Percentiles rank a stretch among this genome's conserved stretches.
Evolutionary conservation across 2,888 invertebrate genomes (phyloP).

Genomic region (Drosophila testacea): DNA sequence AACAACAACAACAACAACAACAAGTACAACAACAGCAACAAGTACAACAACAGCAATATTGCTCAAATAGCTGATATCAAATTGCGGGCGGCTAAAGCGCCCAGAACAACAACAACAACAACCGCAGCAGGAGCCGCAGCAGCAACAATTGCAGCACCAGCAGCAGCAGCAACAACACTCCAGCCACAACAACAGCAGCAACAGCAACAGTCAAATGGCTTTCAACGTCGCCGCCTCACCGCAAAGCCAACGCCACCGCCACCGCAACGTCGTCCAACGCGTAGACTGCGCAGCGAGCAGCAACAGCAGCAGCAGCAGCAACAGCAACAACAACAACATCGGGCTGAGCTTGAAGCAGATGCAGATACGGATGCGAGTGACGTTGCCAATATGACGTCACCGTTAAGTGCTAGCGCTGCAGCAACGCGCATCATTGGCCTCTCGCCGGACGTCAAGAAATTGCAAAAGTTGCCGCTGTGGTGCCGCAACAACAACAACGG

Average conservation of each 20-base stretch:
- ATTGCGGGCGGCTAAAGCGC: slow-evolving; percentile 52
- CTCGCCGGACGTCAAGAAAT: slow-evolving; percentile 71
- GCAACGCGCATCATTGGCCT: slow-evolving; percentile 69
- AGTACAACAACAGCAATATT: slow-evolving; percentile 46
- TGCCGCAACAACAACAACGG: slow-evolving; percentile 35
- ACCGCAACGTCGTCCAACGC: slow-evolving; percentile 45
- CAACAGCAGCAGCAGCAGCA: slow-evolving; percentile 38
- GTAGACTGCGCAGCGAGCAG: slow-evolving; percentile 49
- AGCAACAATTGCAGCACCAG: slow-evolving; percentile 29
- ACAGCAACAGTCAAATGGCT: slow-evolving; percentile 34
- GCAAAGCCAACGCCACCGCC: slow-evolving; percentile 28
- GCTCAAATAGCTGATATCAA: slow-evolving; percentile 53
- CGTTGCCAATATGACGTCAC: slow-evolving; percentile 69
- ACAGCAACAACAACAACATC: slow-evolving; percentile 15
- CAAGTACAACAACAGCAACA: slow-evolving; percentile 20
- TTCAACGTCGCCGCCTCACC: slow-evolving; percentile 48
- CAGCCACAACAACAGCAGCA: slow-evolving; percentile 15
- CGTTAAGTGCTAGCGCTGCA: slow-evolving; percentile 65
- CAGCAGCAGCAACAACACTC: slow-evolving; percentile 26
- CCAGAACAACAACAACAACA: slow-evolving; percentile 39
- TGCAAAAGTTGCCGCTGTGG: slow-evolving; percentile 68
- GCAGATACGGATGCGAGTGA: slow-evolving; percentile 70
- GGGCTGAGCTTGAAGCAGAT: slow-evolving; percentile 39
- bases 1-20: slow-evolving; percentile 21
- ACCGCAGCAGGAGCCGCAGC: slow-evolving; percentile 33